Base-by-base conservation (phyloP, 2,797 vertebrate genomes). In the Hephaestus fuliginosus region DNA sequence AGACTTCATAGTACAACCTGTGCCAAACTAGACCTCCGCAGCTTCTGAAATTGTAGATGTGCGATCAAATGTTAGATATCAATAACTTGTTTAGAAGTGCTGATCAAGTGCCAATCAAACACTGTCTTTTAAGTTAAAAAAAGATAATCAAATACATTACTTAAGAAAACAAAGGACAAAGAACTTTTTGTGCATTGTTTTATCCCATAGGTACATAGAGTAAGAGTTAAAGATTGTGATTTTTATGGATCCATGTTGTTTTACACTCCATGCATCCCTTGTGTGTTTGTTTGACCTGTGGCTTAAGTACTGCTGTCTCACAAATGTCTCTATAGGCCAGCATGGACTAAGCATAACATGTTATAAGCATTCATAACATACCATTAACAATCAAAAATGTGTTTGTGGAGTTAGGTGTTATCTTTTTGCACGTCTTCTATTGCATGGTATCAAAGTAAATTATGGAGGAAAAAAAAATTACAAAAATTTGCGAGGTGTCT, bases 381-480 rank as follows among this genome's bases (percentile, higher is more conserved):
- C 92, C 95, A 95, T 96, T 96, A 95, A 96, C 93, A 93, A 95
- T 95, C 94, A 93, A 94, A 94, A 95, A 95, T 95, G 95, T 96
- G 95, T 96, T 96, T 93, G 95, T 96, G 95, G 94, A 96, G 95
- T 96, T 96, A 94, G 95, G 94, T 96, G 95, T 96, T 96, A 95
- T 95, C 93, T 96, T 96, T 96, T 96, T 96, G 95, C 95, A 96
- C 94, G 95, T 96, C 95, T 96, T 95, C 95, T 96, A 96, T 96
- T 96, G 95, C 95, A 96, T 96, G 95, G 95, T 96, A 96, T 96
- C 95, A 94, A 96, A 95, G 92, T 95, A 94, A 96, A 95, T 93
- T 95, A 95, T 94, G 88, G 89, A 89, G 92, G 88, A 92, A 92
- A 94, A 94, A 92, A 90, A 91, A 83, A 70, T 55, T 65, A 87